A percentile compares a stretch with the other conserved stretches of the same genome.
Evolutionary conservation across 2,888 invertebrate genomes (phyloP).

Genomic region (Aromia moschata): DNA sequence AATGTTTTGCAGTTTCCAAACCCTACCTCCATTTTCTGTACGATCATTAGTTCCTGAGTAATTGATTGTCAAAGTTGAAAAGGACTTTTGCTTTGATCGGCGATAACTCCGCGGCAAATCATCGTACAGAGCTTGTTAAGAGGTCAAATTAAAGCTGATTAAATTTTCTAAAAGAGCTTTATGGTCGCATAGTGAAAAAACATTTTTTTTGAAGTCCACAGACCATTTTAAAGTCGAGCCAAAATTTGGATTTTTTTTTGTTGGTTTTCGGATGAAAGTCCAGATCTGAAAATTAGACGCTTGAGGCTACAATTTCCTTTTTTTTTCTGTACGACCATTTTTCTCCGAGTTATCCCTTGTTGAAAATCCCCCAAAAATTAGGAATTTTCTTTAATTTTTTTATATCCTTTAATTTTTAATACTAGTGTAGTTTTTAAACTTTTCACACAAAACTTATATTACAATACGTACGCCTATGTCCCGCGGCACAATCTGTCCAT

Average conservation of each 20-base stretch:
- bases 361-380: neutral
- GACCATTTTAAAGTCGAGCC: neutral
- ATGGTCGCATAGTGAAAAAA: neutral
- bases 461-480: too few species aligned
- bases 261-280: neutral
- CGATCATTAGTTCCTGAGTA: neutral
- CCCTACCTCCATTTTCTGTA: neutral
- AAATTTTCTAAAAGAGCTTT: neutral
- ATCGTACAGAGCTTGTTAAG: neutral
- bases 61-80: too few species aligned
- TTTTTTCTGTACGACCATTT: neutral
- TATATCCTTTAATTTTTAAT: neutral
- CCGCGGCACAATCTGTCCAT: too few species aligned
- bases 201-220: neutral
- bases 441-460: neutral
- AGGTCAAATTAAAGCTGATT: neutral
- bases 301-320: neutral
- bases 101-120: neutral
- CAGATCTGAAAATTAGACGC: neutral
- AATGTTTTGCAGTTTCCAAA: neutral
- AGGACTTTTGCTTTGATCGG: neutral
- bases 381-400: neutral
- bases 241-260: neutral
- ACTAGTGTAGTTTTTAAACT: neutral
- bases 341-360: neutral